phyloP scores from a whole-genome alignment of 2,888 invertebrate species.

The Aromia moschata region DNA sequence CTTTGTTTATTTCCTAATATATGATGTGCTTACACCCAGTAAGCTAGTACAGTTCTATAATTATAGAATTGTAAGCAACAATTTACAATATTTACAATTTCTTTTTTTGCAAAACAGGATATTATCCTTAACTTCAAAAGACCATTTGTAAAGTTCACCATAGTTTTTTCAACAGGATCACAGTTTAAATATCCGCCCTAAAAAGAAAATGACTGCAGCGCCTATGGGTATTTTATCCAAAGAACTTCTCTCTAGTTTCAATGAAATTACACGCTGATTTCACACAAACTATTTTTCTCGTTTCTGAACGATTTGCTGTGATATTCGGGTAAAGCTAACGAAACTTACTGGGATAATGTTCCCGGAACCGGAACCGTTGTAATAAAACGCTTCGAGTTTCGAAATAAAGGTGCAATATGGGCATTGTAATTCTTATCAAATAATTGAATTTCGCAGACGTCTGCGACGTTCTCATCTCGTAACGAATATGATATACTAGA shows the following conservation, averaged over 20 bases:
- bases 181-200: too few species aligned
- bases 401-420: constrained; percentile 29
- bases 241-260: constrained; percentile 38
- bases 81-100: too few species aligned
- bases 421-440: constrained; percentile 41
- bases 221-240: constrained; percentile 29
- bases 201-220: background rate
- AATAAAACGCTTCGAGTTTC: constrained; percentile 11
- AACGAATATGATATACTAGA: constrained; percentile 2
- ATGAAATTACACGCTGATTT: constrained; percentile 47
- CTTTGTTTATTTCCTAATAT: too few species aligned
- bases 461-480: too few species aligned
- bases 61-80: too few species aligned
- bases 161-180: too few species aligned
- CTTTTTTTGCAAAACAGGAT: too few species aligned
- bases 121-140: too few species aligned
- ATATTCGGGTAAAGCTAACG: constrained; percentile 33
- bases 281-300: constrained; percentile 46
- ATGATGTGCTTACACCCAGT: too few species aligned
- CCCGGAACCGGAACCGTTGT: background rate
- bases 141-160: too few species aligned
- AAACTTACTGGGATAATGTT: constrained; percentile 14
- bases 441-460: constrained; percentile 36
- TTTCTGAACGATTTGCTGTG: constrained; percentile 45
- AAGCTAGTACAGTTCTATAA: too few species aligned